Evolutionary conservation across 2,113 vertebrate genomes (phyloP).

Genomic region (Athene cunicularia): DNA sequence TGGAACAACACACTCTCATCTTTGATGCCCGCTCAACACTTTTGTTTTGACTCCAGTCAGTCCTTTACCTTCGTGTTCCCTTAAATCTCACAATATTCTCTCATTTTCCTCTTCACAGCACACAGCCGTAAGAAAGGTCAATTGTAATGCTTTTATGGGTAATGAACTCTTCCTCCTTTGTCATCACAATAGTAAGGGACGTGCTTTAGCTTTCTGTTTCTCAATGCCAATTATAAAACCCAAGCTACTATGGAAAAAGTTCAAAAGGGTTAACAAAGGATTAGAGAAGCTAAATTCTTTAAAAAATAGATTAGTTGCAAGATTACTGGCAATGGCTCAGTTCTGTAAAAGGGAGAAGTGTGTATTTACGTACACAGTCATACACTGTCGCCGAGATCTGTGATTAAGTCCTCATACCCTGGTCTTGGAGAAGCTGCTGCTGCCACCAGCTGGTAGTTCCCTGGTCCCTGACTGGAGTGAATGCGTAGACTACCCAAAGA

Average conservation of each 20-base stretch:
- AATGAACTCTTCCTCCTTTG: background rate
- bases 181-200: background rate
- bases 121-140: background rate
- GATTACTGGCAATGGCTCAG: background rate
- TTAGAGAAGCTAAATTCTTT: background rate
- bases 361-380: background rate
- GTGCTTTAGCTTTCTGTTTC: background rate
- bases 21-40: background rate
- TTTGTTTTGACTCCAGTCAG: background rate
- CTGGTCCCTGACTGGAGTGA: background rate
- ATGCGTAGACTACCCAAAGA: background rate
- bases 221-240: background rate
- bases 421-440: constrained; percentile 28
- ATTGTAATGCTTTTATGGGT: background rate
- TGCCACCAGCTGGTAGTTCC: constrained; percentile 52
- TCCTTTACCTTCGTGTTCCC: background rate
- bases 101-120: background rate
- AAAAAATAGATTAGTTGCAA: background rate
- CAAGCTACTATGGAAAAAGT: background rate
- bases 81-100: background rate
- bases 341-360: background rate
- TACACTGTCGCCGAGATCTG: fast-evolving
- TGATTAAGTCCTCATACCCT: background rate
- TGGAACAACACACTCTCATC: background rate
- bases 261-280: background rate